phyloP scores from a whole-genome alignment of 2,797 vertebrate species.

The Rallus crepitans region DNA sequence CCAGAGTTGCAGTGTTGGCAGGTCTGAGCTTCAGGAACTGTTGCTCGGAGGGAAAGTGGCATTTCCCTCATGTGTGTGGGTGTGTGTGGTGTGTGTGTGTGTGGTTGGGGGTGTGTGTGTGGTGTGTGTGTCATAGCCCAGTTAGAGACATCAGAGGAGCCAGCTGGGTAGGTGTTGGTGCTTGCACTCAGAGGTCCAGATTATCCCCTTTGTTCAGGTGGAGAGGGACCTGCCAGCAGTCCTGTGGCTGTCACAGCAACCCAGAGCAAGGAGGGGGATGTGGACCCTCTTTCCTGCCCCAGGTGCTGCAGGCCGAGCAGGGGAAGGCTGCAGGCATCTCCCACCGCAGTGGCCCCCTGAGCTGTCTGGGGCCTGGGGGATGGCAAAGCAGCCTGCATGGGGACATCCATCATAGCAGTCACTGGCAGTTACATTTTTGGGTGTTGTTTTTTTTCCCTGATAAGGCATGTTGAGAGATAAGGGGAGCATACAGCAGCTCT shows the following conservation, averaged over 20 bases:
- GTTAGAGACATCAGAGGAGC: background rate
- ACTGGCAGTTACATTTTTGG: background rate
- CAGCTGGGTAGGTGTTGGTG: background rate
- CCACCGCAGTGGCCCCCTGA: background rate
- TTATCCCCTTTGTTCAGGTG: background rate
- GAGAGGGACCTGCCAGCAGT: background rate
- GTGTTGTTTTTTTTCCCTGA: fast-evolving
- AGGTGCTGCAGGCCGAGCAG: background rate
- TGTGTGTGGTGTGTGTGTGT: too few species aligned
- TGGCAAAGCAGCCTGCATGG: background rate
- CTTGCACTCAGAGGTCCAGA: background rate
- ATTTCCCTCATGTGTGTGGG: background rate
- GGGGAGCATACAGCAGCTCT: background rate
- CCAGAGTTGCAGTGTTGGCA: background rate
- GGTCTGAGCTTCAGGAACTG: background rate
- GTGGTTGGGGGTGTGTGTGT: too few species aligned
- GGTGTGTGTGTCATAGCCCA: background rate
- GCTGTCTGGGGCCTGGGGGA: fast-evolving
- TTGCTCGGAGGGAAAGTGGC: background rate
- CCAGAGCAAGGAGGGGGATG: background rate
- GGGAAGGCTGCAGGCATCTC: background rate
- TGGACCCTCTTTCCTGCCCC: background rate
- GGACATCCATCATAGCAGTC: background rate
- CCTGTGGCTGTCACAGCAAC: background rate
- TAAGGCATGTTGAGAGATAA: background rate